phyloP scores from a whole-genome alignment of 2,888 invertebrate genomes.

The Idaea straminata region DNA sequence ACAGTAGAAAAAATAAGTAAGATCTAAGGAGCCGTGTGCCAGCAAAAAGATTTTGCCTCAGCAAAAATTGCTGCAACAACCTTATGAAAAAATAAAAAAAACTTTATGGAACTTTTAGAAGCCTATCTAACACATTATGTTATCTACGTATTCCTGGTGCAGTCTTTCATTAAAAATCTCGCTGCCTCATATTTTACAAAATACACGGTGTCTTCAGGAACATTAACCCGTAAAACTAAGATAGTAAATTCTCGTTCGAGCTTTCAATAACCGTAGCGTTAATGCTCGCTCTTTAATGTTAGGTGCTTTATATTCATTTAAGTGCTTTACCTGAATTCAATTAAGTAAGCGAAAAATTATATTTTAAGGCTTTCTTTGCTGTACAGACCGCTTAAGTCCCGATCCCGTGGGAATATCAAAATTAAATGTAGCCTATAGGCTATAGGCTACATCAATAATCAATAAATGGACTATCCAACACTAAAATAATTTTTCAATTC shows the following conservation, averaged over 20 bases:
- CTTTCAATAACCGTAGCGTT: constrained; percentile 5
- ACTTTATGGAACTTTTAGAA: background rate
- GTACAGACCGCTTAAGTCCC: no score
- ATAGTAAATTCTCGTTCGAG: constrained; percentile 3
- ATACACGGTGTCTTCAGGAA: constrained; percentile 4
- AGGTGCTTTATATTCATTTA: background rate
- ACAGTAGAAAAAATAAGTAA: no score
- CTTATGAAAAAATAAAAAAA: no score
- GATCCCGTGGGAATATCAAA: no score
- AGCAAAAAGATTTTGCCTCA: no score
- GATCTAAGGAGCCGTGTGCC: no score
- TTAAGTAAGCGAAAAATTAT: background rate
- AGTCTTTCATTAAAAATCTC: background rate
- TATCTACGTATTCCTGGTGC: background rate
- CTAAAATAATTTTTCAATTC: no score
- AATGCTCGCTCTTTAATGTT: background rate
- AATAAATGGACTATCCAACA: no score
- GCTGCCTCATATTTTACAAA: background rate
- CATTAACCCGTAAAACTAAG: constrained; percentile 3
- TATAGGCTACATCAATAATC: no score
- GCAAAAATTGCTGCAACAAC: no score
- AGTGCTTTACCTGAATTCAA: background rate
- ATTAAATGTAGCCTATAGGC: no score
- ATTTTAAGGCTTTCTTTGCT: background rate
- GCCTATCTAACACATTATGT: background rate